These are phyloP conservation scores for Panthera tigris DNA, from an alignment of 2,113 vertebrate genomes.

Conservation along the genomic window DNA sequence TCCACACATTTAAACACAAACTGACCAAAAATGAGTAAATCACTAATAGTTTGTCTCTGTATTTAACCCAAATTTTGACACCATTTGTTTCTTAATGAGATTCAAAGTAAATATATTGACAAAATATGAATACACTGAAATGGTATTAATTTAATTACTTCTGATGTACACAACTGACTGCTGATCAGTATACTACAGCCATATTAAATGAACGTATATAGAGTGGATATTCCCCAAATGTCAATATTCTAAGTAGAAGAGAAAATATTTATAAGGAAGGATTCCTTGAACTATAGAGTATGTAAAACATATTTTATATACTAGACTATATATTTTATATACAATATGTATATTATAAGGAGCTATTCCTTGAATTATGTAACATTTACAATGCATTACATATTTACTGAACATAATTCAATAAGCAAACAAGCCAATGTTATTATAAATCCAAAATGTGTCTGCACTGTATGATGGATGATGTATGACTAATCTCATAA, in stretches of 20 bases:
- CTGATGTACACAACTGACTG: neutral
- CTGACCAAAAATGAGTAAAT: neutral
- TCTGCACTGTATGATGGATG: neutral
- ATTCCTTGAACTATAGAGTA: neutral
- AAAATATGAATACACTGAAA: neutral
- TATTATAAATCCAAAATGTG: neutral
- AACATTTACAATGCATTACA: neutral
- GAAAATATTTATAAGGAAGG: neutral
- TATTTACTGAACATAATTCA: neutral
- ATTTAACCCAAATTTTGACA: neutral
- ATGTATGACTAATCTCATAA: neutral
- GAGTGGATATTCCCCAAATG: neutral
- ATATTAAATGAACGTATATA: neutral
- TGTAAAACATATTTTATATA: neutral
- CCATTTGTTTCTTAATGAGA: neutral
- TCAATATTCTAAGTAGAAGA: neutral
- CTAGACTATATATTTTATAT: neutral
- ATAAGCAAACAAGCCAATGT: neutral
- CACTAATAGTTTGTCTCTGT: neutral
- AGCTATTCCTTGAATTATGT: neutral
- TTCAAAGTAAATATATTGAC: conserved; percentile 5
- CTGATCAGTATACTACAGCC: neutral
- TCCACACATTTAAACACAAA: neutral
- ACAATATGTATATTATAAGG: neutral
- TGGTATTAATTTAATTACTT: neutral